Percentiles rank a stretch among this genome's conserved stretches.
Conservation (phyloP, 2,113 vertebrate species). For the Amazona guildingii region DNA sequence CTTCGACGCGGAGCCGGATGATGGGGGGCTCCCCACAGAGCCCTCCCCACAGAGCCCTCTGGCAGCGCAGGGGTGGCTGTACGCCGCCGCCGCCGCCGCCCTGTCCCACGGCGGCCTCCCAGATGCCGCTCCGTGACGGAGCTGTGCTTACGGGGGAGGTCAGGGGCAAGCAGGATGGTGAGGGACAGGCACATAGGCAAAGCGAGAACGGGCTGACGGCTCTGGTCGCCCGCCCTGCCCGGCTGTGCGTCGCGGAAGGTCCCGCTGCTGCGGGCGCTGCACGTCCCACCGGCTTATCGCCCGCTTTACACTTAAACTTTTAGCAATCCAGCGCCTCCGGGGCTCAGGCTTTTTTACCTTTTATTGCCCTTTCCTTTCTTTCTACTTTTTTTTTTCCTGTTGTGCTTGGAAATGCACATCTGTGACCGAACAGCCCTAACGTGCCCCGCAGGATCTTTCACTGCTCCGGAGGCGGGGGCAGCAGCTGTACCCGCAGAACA, state of each 20-base stretch:
- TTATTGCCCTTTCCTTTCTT: background rate
- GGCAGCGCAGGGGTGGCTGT: too few relatives aligned
- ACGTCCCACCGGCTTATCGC: background rate
- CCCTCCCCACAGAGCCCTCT: too few relatives aligned
- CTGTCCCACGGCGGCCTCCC: background rate
- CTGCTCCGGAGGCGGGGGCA: background rate
- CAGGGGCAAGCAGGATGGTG: background rate
- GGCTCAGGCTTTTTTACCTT: background rate
- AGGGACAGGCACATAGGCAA: background rate
- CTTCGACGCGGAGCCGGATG: background rate
- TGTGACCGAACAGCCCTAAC: background rate
- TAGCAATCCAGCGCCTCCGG: background rate
- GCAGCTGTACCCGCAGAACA: background rate
- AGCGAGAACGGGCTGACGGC: background rate
- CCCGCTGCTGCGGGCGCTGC: background rate
- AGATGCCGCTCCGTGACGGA: background rate
- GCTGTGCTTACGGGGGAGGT: background rate
- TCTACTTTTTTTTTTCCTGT: too few relatives aligned
- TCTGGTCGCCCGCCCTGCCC: too few relatives aligned
- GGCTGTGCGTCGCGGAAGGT: background rate
- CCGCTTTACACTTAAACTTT: background rate
- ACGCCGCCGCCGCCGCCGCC: fast-evolving
- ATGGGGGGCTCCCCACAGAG: background rate
- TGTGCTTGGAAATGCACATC: background rate
- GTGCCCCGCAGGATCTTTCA: background rate